Percentiles rank a stretch among this genome's conserved stretches.
Evolutionary conservation across 2,888 invertebrate genomes (phyloP).

Genomic region (Buathra laborator): DNA sequence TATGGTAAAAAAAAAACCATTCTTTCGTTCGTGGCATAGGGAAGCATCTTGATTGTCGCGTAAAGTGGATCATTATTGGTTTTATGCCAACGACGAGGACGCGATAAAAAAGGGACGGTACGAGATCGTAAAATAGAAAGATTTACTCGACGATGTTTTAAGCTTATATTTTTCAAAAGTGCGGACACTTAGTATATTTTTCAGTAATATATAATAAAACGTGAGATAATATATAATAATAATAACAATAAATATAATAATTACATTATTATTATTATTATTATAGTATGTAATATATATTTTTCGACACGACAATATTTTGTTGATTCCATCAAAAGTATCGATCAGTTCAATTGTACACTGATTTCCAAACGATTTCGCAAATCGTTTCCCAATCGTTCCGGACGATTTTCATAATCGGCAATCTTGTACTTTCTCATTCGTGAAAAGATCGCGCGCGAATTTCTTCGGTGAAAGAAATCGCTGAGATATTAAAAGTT

Average conservation of each 20-base stretch:
- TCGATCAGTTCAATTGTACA: not conserved
- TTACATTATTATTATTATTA: too few relatives aligned
- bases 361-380: too few relatives aligned
- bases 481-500: constrained; percentile 46
- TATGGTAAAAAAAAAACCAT: not conserved
- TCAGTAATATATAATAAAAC: too few relatives aligned
- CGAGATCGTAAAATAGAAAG: not conserved
- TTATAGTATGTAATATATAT: too few relatives aligned
- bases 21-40: not conserved
- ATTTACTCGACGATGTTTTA: not conserved
- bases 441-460: constrained; percentile 10
- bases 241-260: too few relatives aligned
- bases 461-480: constrained; percentile 18
- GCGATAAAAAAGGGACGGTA: not conserved
- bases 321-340: too few relatives aligned
- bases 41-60: constrained; percentile 53
- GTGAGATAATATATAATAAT: too few relatives aligned
- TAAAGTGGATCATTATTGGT: constrained; percentile 52
- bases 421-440: not conserved
- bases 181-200: too few relatives aligned
- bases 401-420: not conserved
- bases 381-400: too few relatives aligned
- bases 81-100: constrained; percentile 41
- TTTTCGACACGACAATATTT: too few relatives aligned
- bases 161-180: not conserved